phyloP scores from a whole-genome alignment of 1,140 invertebrate species.

The Neodiprion pinetum region DNA sequence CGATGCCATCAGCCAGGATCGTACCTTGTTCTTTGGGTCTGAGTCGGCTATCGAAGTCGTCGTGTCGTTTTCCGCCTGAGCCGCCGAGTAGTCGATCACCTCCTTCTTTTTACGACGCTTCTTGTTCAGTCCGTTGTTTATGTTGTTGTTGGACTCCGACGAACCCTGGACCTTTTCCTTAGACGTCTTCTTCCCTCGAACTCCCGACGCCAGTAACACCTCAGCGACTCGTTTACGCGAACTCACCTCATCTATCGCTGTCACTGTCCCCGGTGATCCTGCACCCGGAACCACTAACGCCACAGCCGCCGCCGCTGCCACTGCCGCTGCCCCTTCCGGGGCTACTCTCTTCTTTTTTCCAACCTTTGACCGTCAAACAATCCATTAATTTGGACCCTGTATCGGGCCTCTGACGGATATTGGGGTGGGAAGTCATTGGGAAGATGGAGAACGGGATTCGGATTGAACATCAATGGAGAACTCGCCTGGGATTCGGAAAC shows the following conservation, averaged over 20 bases:
- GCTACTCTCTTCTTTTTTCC: too few relatives aligned
- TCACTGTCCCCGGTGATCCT: slow-evolving; percentile 27
- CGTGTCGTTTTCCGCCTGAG: slow-evolving; percentile 60
- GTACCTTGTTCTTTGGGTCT: slow-evolving; percentile 81
- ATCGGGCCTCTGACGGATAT: too few relatives aligned
- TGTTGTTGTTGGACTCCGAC: slow-evolving; percentile 38
- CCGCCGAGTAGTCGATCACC: slow-evolving; percentile 79
- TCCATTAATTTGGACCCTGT: too few relatives aligned
- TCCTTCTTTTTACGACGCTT: slow-evolving; percentile 69
- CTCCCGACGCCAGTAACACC: neutral
- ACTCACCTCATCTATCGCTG: slow-evolving; percentile 36
- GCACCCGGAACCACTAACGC: neutral
- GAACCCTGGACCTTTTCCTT: slow-evolving; percentile 45
- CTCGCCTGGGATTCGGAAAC: too few relatives aligned
- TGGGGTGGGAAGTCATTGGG: too few relatives aligned
- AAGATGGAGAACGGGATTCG: too few relatives aligned
- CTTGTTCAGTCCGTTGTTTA: slow-evolving; percentile 47
- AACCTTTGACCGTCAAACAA: too few relatives aligned
- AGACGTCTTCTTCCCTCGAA: slow-evolving; percentile 7
- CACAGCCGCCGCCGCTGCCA: too few relatives aligned
- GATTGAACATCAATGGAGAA: too few relatives aligned
- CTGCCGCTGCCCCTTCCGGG: too few relatives aligned
- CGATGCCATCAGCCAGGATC: slow-evolving; percentile 83
- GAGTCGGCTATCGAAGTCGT: slow-evolving; percentile 58
- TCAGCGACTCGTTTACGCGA: slow-evolving; percentile 39